Evolutionary conservation across 2,888 invertebrate species (phyloP), one percentile per base, ranked within the genome.

Genomic region (Nymphalis polychloros): DNA sequence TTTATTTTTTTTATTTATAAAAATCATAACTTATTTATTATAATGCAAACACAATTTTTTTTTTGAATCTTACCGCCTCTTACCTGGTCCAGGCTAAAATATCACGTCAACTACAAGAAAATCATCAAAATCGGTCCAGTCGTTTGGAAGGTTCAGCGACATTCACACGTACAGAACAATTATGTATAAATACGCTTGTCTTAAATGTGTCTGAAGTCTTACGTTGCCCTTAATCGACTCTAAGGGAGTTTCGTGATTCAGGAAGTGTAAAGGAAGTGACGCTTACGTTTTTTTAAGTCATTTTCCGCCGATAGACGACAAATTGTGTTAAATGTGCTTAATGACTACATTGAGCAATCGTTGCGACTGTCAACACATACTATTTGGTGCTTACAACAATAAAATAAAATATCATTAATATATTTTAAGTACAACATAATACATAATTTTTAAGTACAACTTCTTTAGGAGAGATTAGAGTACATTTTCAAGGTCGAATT

Each of bases 261-360:
- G 85, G 84, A 86, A 84, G 77, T 79, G 72, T 75, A 71, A 69
- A 78, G 85, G 84, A 86, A 84, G 80, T 84, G 85, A 83, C 83
- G 82, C 81, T 84, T 85, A 84, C 76, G 79, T 82, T 86, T 75
- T 77, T 77, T 74, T 20, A 77, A 77, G 77, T 77, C 76, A 79
- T 81, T 84, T 83, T 78, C 81, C 79, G 81, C 74, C 76, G 79
- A 80, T 83, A 84, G 78, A 59, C 74, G 75, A 78, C 78, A 80
- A 83, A 81, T 76, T 72, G 68, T 69, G 55, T 64, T 63, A 67
- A 73, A 77, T 70, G 69, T 72, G 47, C 31, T 66, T 35, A 64
- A 41, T 49, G 8, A 49, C 8, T 8, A 49, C 49, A 19, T 8
- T 49, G 2, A 49, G 49, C 17, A n/a, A 49, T 49, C 16, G 8